phyloP scores from a whole-genome alignment of 2,113 vertebrate species.

The Strigops habroptila region DNA sequence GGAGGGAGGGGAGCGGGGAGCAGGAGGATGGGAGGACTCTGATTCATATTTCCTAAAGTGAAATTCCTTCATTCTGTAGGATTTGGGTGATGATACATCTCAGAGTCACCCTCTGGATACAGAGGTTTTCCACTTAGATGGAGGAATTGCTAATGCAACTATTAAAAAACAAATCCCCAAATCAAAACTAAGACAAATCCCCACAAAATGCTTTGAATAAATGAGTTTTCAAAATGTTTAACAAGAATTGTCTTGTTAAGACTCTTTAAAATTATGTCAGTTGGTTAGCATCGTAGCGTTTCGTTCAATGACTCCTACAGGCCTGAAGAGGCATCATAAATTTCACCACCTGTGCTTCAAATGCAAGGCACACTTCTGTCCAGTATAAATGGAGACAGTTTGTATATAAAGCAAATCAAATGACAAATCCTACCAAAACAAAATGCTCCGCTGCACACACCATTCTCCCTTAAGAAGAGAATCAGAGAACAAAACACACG shows the following conservation, averaged over 20 bases:
- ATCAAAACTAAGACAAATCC: not conserved
- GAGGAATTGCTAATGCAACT: not conserved
- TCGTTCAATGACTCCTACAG: not conserved
- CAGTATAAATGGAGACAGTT: not conserved
- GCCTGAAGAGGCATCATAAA: not conserved
- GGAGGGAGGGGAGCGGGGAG: too few species aligned
- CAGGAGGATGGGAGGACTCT: not conserved
- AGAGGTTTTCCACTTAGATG: not conserved
- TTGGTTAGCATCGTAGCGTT: accelerated
- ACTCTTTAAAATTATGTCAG: not conserved
- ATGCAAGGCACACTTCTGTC: not conserved
- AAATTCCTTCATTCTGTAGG: not conserved
- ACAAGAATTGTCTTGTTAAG: not conserved
- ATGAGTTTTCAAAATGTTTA: not conserved
- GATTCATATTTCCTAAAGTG: not conserved
- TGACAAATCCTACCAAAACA: not conserved
- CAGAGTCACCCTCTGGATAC: not conserved
- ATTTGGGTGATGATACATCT: not conserved
- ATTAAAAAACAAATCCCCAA: not conserved
- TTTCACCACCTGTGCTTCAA: not conserved
- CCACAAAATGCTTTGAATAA: not conserved
- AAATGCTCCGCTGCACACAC: not conserved
- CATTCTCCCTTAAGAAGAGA: not conserved
- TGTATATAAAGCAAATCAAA: not conserved
- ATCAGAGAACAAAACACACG: not conserved